Evolutionary conservation across 1,140 invertebrate species (phyloP).

Genomic region (Procambarus clarkii): DNA sequence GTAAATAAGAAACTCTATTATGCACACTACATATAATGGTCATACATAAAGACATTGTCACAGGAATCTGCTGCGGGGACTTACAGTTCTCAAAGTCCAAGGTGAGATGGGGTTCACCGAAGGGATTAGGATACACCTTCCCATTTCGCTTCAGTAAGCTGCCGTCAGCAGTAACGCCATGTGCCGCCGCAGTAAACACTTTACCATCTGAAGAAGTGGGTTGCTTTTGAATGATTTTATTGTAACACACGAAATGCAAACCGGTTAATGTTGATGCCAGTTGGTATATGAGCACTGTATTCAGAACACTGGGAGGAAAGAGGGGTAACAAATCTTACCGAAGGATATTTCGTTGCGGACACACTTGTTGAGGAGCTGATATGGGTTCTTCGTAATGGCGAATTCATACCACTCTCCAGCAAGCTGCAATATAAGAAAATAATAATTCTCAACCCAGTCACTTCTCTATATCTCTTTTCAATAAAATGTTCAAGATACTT

Average conservation of each 20-base stretch:
- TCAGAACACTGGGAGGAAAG: too few species aligned
- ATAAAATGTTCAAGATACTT: too few species aligned
- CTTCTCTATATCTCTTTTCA: too few species aligned
- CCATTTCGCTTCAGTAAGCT: neutral
- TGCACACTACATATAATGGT: too few species aligned
- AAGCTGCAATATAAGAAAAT: neutral
- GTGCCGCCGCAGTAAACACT: neutral
- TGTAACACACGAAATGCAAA: neutral
- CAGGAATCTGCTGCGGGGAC: neutral
- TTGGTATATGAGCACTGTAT: neutral
- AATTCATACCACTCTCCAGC: neutral
- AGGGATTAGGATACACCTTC: neutral
- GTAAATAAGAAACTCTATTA: too few species aligned
- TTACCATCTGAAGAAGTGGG: slow-evolving; percentile 5
- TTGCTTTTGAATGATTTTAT: neutral
- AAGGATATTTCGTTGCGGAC: neutral
- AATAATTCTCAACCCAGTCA: too few species aligned
- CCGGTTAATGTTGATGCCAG: neutral
- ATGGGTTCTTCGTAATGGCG: neutral
- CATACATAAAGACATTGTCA: too few species aligned
- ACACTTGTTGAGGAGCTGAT: slow-evolving; percentile 7
- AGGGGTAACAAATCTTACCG: neutral
- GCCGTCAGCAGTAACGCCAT: neutral
- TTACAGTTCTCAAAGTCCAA: slow-evolving; percentile 21
- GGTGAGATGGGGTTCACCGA: slow-evolving; percentile 5